Percentiles rank a stretch among this genome's conserved stretches.
Conservation (phyloP, 2,113 vertebrate species). For the Rhynchopsitta pachyrhyncha region DNA sequence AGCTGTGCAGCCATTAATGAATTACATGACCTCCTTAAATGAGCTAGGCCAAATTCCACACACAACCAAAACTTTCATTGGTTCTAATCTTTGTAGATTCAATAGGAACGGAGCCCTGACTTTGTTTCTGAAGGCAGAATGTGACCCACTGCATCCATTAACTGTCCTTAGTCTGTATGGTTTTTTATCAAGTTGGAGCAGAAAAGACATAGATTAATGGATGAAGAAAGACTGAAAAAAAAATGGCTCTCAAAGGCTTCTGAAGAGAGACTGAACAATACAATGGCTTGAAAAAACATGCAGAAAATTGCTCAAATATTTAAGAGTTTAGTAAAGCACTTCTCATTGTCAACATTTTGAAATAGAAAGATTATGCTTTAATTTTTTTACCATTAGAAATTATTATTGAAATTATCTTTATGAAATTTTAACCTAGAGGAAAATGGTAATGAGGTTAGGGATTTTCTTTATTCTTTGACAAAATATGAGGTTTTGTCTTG, state of each 20-base stretch:
- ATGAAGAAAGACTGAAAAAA: neutral
- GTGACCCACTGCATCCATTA: conserved; percentile 25
- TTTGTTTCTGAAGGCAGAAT: conserved; percentile 22
- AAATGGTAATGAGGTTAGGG: neutral
- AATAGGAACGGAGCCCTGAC: neutral
- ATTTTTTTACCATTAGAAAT: neutral
- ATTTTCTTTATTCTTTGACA: neutral
- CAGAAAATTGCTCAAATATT: neutral
- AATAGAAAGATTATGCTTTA: neutral
- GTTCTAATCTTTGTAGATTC: neutral
- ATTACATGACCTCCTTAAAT: neutral
- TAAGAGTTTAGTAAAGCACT: neutral
- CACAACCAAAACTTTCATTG: neutral
- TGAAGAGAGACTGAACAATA: neutral
- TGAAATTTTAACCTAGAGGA: neutral
- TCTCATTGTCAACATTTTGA: neutral
- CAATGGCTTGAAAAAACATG: neutral
- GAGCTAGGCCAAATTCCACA: neutral
- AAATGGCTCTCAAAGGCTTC: neutral
- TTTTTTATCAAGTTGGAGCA: neutral
- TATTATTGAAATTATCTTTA: neutral
- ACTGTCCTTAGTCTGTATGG: neutral
- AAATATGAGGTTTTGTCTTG: neutral
- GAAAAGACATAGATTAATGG: conserved; percentile 12
- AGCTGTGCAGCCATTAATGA: neutral